Evolutionary conservation across 1,140 invertebrate genomes (phyloP), one percentile per base, ranked within the genome.

Genomic region (Solenopsis fugax): DNA sequence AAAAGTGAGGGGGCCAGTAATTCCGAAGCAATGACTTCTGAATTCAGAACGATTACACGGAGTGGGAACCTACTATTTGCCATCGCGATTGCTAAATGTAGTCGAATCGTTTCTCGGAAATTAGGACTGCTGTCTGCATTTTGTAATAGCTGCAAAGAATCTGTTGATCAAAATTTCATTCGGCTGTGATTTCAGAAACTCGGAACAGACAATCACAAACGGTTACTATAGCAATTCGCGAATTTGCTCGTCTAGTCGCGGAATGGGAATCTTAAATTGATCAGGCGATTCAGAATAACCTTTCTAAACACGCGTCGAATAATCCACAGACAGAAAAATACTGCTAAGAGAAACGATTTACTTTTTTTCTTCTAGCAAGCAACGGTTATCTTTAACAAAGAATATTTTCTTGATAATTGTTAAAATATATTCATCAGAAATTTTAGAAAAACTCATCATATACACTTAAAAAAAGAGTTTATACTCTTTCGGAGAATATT

Each of bases 21-120:
- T 81, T 69, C 34, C 9, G 37, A 56, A 71, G 13, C 29, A 41
- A 50, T 37, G 64, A 80, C 62, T 67, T 54, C 62, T 80, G 77
- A 69, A 56, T 69, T 54, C 62, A 37, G 52, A 41, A 41, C 77
- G 34, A 56, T 81, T 41, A 71, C 9, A 10, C 77, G 34, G 52
- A 37, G 0, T 41, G 48, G n/a, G 16, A 69, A 71, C 77, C 77
- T 56, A 54, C 64, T 69, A 81, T 81, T 81, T 81, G 34, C 62
- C 34, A 34, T 71, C 64, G 64, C 64, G 64, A 81, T 81, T 65
- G 64, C 21, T 71, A 71, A 71, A 56, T 54, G 34, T 21, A 54
- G 34, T 54, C n/a, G 9, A 81, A 69, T 56, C 62, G 62, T 80
- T 80, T 69, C 77, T 71, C 77, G 21, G 34, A 18, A 81, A 81